Base-by-base conservation (phyloP, 1,140 invertebrate genomes). In the Campoletis sonorensis region DNA sequence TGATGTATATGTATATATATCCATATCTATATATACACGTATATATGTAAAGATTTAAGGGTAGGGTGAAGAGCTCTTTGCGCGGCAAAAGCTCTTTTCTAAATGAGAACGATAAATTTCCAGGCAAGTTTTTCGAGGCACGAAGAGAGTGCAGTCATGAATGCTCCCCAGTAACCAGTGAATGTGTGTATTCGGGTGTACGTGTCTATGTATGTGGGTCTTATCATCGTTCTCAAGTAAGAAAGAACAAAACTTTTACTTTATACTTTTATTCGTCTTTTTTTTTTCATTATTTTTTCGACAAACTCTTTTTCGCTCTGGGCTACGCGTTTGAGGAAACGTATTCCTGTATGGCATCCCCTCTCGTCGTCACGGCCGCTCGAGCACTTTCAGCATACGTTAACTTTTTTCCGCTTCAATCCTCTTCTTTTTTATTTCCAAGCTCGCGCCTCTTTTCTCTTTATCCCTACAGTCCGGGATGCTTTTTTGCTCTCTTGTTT, bases 41-140 rank as follows among this genome's bases (percentile, higher is more conserved):
- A n/a, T n/a, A n/a, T 70, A 33, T 70, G 33, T 67, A 27, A 23
- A 67, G n/a, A 23, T 58, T 64, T 64, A 26, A 26, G 11, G n/a
- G 23, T 64, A 64, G 45, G 16, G 16, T 26, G 27, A 75, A 54
- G 33, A 64, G 76, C 76, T 78, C 76, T 30, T 70, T 70, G 54
- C 72, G 70, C 73, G 61, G 76, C 58, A 33, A 78, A 78, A 78
- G 76, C 76, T 78, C 76, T 78, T 15, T 78, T 67, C 76, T 78
- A 78, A 78, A 78, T 79, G 70, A 72, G 70, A 54, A 79, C 70
- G 67, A 79, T 72, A 79, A 70, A 79, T 79, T 79, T 79, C 21
- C 79, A 79, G 64, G 79, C 79, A 71, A 79, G 67, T 70, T 70
- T 75, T 79, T 70, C 79, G 70, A 71, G 67, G 26, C 79, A 79